These are phyloP conservation scores for Thecocarcelia acutangulata DNA, from an alignment of 2,888 invertebrate species.

Conservation along the genomic window DNA sequence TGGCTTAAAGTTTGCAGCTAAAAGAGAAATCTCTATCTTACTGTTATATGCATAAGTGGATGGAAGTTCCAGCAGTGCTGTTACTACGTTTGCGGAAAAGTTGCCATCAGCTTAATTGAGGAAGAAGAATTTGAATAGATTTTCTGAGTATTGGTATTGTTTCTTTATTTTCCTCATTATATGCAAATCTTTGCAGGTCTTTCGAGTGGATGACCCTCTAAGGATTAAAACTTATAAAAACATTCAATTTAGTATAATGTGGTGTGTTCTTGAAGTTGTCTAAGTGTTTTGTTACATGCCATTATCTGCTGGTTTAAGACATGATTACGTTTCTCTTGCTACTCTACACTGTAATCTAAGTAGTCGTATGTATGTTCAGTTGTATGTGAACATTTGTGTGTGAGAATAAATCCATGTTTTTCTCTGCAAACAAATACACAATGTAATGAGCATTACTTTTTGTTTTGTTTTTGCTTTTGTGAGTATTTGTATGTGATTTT, in stretches of 20 bases:
- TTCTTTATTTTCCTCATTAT: too few species aligned
- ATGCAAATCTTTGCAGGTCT: too few species aligned
- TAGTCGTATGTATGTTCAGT: too few species aligned
- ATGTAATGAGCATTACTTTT: constrained; percentile 1
- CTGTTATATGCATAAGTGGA: too few species aligned
- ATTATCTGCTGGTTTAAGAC: constrained; percentile 33
- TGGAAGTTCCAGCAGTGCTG: too few species aligned
- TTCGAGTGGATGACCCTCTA: too few species aligned
- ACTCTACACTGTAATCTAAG: neutral
- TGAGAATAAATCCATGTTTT: neutral
- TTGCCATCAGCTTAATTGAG: too few species aligned
- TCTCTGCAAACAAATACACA: constrained; percentile 9
- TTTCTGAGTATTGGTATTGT: too few species aligned
- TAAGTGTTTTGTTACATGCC: constrained; percentile 28
- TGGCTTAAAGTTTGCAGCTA: too few species aligned
- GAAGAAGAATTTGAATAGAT: too few species aligned
- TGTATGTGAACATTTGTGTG: neutral
- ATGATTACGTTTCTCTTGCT: constrained; percentile 17
- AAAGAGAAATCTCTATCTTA: too few species aligned
- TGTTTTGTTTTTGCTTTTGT: neutral
- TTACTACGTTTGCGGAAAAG: too few species aligned
- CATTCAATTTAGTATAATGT: neutral
- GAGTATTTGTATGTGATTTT: constrained; percentile 6
- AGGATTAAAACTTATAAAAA: neutral
- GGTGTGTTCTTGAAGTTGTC: neutral